A percentile compares a stretch with the other conserved stretches of the same genome.
These are phyloP conservation scores for Pelecanoides urinatrix DNA, from an alignment of 2,113 vertebrate genomes.

Conservation along the genomic window DNA sequence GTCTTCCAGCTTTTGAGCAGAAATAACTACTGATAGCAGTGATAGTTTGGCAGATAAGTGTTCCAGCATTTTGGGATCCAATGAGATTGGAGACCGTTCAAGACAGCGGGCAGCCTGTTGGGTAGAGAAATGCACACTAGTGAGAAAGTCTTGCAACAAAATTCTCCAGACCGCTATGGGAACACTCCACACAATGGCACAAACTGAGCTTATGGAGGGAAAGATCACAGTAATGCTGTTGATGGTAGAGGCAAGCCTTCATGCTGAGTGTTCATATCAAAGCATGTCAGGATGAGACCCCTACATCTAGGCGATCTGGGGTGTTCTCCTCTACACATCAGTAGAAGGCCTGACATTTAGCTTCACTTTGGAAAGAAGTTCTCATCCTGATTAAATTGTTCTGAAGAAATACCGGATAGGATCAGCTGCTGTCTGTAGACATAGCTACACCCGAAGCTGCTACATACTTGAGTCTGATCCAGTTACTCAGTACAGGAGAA, in stretches of 20 bases:
- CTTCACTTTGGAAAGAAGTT: too few relatives aligned
- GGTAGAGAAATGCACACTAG: not conserved
- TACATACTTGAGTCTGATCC: conserved; percentile 41
- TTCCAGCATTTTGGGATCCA: not conserved
- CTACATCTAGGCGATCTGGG: not conserved
- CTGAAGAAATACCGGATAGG: not conserved
- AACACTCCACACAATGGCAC: not conserved
- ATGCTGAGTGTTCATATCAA: not conserved
- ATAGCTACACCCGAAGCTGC: not conserved
- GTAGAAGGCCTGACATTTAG: not conserved
- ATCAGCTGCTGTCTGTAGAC: conserved; percentile 7
- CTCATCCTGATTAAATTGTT: not conserved
- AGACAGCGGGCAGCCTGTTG: not conserved
- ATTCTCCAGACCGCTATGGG: not conserved
- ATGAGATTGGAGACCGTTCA: not conserved
- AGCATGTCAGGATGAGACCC: not conserved
- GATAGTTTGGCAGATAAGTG: not conserved
- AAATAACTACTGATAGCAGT: not conserved
- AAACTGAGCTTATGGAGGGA: not conserved
- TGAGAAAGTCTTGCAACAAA: not conserved
- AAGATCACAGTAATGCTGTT: not conserved
- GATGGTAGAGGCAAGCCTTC: not conserved
- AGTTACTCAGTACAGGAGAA: conserved; percentile 29
- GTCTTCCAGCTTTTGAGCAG: not conserved
- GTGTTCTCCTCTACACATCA: not conserved